A percentile compares a stretch with the other conserved stretches of the same genome.
These are phyloP conservation scores for Ericerus pela DNA, from an alignment of 1,140 invertebrate genomes.

Conservation along the genomic window DNA sequence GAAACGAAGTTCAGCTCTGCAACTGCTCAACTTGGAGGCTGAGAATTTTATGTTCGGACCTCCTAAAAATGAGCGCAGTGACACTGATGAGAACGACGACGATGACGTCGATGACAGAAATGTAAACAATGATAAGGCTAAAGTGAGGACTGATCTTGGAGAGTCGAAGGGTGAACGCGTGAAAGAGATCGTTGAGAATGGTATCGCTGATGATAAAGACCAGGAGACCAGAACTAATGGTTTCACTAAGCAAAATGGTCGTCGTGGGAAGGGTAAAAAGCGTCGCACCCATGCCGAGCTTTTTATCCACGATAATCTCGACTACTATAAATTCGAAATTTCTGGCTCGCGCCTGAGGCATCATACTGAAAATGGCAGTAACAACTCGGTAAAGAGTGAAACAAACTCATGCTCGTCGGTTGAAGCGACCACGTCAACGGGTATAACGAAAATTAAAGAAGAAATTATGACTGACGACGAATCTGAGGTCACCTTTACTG, in stretches of 20 bases:
- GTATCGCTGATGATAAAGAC: neutral
- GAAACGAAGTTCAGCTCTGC: conserved; percentile 59
- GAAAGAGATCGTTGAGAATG: neutral
- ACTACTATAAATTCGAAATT: conserved; percentile 46
- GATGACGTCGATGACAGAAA: conserved; percentile 30
- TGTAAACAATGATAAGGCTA: neutral
- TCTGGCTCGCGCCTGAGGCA: conserved; percentile 38
- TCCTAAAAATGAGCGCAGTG: conserved; percentile 37
- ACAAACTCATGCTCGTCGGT: neutral
- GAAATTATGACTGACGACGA: conserved; percentile 7
- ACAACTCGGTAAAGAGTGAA: neutral
- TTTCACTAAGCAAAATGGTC: neutral
- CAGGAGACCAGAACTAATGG: neutral
- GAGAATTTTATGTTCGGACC: conserved; percentile 65
- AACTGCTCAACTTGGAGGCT: conserved; percentile 58
- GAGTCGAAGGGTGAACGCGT: no score
- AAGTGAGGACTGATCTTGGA: no score
- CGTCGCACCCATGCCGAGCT: conserved; percentile 41
- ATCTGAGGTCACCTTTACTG: conserved; percentile 4
- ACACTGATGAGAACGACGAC: conserved; percentile 32
- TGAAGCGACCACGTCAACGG: neutral
- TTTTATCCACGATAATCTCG: conserved; percentile 41
- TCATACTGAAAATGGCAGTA: conserved; percentile 24
- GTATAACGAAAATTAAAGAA: conserved; percentile 12
- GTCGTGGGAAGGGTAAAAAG: conserved; percentile 12